Evolutionary conservation across 37 sponge, comb jelly and placozoan species (phyloP), one percentile per base, ranked within the genome.

Genomic region (Oscarella lobularis): DNA sequence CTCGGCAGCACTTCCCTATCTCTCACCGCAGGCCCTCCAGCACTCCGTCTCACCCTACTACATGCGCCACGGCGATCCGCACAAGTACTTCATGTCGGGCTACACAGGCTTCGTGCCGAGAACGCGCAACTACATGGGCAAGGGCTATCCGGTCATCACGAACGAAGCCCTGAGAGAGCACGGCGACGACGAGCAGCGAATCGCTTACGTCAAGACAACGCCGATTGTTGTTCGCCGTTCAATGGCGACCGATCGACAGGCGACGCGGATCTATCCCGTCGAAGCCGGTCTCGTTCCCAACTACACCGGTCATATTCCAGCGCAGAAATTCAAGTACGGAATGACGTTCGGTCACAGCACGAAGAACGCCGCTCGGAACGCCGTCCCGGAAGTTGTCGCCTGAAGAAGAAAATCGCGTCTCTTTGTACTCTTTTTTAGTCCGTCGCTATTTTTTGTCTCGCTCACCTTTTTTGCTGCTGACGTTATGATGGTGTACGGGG

Each of bases 61-160:
- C 78, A 77, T 88, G 76, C 87, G 85, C 29, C 81, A 87, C 32
- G 88, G 72, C 2, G 83, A 88, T 48, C 89, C 87, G n/a, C 67
- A 92, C 33, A 85, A 88, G 73, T 77, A 81, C 60, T 84, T 85
- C 80, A 89, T 92, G 82, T 90, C 94, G 32, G 98, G 98, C 32
- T 96, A 96, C 81, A 96, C 91, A 4, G 98, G 98, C 1, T 96
- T 92, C 68, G 81, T 96, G 9, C 98, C 98, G 31, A 89, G 79
- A 72, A 76, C 90, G 3, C 82, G 80, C 5, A 90, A 93, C 81
- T 86, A 88, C 76, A 74, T 96, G 65, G 91, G 94, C 9, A 85
- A 91, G 66, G 75, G 88, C 39, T 96, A 96, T 76, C 98, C 98
- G 33, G 80, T 74, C 75, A 90, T 85, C 66, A 85, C 98, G 9